These are phyloP conservation scores for Heteronetta atricapilla DNA, from an alignment of 2,113 vertebrate genomes.

Conservation along the genomic window DNA sequence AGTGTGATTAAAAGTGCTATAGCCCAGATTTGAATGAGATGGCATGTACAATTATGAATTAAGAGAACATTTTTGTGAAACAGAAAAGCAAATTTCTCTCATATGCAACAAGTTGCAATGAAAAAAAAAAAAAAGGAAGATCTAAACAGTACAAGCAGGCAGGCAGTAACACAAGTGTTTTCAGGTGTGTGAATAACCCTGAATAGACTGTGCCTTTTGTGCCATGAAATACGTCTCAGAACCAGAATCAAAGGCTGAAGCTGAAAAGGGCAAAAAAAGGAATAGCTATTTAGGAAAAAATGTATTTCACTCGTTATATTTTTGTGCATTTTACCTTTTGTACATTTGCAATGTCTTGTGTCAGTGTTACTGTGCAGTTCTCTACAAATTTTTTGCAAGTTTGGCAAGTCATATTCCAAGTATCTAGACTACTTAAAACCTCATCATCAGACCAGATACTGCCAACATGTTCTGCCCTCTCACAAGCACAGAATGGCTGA, in stretches of 20 bases:
- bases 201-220: neutral
- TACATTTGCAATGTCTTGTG: neutral
- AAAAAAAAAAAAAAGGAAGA: neutral
- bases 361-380: neutral
- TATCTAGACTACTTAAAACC: neutral
- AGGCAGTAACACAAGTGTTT: neutral
- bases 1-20: neutral
- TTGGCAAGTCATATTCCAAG: neutral
- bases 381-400: neutral
- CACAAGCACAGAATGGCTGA: neutral
- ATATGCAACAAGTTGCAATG: neutral
- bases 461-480: neutral
- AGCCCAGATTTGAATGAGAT: neutral
- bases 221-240: neutral
- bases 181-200: neutral
- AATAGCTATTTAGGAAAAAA: neutral
- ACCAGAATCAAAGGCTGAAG: neutral
- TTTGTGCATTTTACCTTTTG: neutral
- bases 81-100: neutral
- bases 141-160: neutral
- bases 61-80: neutral
- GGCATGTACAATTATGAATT: neutral
- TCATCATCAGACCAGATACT: neutral
- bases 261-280: neutral
- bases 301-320: neutral